Evolutionary conservation across 1,140 invertebrate species (phyloP).

Genomic region (Trialeurodes vaporariorum): DNA sequence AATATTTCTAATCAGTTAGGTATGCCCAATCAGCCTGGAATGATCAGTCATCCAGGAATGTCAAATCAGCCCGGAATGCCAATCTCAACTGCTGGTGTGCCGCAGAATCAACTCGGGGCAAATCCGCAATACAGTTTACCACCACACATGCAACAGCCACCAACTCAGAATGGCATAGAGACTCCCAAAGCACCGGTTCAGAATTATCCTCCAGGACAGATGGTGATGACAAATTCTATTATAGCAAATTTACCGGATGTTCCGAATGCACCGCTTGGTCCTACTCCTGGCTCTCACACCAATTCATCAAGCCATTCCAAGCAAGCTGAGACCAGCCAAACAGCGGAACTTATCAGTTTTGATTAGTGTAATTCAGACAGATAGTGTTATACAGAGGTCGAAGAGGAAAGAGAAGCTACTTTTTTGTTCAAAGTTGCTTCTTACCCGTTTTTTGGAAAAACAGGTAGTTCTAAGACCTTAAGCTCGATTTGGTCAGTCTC

Average conservation of each 20-base stretch:
- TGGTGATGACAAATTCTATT: background rate
- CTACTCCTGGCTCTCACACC: background rate
- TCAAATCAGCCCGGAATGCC: background rate
- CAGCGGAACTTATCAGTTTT: constrained; percentile 15
- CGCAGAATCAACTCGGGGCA: constrained; percentile 6
- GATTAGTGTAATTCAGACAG: no score
- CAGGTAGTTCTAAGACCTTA: no score
- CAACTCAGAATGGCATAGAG: background rate
- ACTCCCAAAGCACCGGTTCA: background rate
- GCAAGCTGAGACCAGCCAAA: constrained; percentile 8
- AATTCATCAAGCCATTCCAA: constrained; percentile 13
- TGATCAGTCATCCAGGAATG: background rate
- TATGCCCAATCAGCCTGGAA: constrained; percentile 9
- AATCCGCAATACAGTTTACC: background rate
- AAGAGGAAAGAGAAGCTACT: no score
- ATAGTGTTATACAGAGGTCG: no score
- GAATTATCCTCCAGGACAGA: background rate
- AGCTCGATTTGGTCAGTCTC: no score
- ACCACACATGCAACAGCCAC: constrained; percentile 4
- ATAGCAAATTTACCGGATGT: background rate
- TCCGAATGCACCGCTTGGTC: background rate
- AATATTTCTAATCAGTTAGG: background rate
- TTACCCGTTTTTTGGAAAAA: no score
- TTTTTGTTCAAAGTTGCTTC: no score
- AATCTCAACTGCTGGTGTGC: background rate